Percentiles rank a stretch among this genome's conserved stretches.
These are phyloP conservation scores for Neodiprion fabricii DNA, from an alignment of 1,140 invertebrate genomes.

Conservation along the genomic window DNA sequence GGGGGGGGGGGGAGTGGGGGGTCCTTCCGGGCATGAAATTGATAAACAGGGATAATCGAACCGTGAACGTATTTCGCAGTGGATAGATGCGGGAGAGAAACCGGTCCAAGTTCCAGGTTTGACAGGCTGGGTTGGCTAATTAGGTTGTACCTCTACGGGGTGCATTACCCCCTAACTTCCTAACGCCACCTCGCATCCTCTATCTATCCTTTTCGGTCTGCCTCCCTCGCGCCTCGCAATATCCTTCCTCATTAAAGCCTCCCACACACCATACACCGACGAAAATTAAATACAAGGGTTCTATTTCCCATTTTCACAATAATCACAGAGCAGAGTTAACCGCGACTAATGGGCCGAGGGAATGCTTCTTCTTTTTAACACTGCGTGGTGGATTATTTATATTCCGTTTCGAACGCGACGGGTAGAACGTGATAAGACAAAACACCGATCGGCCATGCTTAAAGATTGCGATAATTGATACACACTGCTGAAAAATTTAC, in stretches of 20 bases:
- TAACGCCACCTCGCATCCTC: not conserved
- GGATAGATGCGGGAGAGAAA: not conserved
- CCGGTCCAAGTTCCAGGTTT: not conserved
- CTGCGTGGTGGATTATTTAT: too few relatives aligned
- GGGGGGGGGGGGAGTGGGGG: not conserved
- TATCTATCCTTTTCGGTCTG: not conserved
- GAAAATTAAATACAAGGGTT: conserved; percentile 11
- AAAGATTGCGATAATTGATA: too few relatives aligned
- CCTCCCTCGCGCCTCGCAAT: not conserved
- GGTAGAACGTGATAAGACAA: too few relatives aligned
- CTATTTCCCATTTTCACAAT: conserved; percentile 13
- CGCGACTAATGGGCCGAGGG: not conserved
- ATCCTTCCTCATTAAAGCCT: conserved; percentile 4
- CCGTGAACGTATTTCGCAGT: not conserved
- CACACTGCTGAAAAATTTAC: too few relatives aligned
- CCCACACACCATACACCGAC: not conserved
- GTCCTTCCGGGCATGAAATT: not conserved
- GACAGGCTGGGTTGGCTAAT: not conserved
- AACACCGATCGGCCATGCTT: too few relatives aligned
- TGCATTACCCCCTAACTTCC: conserved; percentile 8
- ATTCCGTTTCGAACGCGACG: too few relatives aligned
- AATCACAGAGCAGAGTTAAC: not conserved
- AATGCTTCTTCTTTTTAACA: too few relatives aligned
- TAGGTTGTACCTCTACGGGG: not conserved
- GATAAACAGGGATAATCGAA: conserved; percentile 6